These are phyloP conservation scores for Pogonophryne albipinna DNA, from an alignment of 2,797 vertebrate genomes.

Conservation along the genomic window DNA sequence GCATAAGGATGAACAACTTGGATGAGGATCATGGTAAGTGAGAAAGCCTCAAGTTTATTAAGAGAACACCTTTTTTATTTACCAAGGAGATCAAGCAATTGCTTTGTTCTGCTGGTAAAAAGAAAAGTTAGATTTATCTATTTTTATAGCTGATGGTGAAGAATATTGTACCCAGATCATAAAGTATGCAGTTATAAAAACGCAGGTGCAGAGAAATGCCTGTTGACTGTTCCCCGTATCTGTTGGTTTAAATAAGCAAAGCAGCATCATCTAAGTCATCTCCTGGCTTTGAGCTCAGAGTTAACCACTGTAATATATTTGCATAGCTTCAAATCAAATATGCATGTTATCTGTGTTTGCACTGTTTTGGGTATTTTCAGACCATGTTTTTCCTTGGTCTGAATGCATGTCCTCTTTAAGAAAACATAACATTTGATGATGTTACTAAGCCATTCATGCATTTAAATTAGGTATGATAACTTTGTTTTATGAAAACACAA, in stretches of 20 bases:
- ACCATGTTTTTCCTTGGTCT: conserved; percentile 34
- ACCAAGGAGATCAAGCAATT: neutral
- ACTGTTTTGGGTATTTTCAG: conserved; percentile 8
- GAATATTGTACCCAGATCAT: neutral
- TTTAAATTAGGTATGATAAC: conserved; percentile 14
- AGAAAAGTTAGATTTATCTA: neutral
- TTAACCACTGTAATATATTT: conserved; percentile 51
- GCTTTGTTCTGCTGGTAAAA: neutral
- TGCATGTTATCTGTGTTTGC: conserved; percentile 39
- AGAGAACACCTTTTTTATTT: neutral
- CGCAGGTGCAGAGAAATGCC: conserved; percentile 48
- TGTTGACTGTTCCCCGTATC: conserved; percentile 9
- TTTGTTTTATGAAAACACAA: neutral
- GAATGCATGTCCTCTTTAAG: neutral
- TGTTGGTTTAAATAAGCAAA: conserved; percentile 42
- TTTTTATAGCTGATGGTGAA: neutral
- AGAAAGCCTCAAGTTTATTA: neutral
- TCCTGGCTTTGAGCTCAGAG: neutral
- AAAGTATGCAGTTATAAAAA: neutral
- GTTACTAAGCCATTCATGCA: neutral
- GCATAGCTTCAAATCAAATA: conserved; percentile 35
- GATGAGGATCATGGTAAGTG: neutral
- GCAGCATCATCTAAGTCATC: conserved; percentile 23
- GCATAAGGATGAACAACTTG: neutral
- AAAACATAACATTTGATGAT: conserved; percentile 6